Evolutionary conservation across 2,113 vertebrate species (phyloP).

Genomic region (Amblyopsis rosae): DNA sequence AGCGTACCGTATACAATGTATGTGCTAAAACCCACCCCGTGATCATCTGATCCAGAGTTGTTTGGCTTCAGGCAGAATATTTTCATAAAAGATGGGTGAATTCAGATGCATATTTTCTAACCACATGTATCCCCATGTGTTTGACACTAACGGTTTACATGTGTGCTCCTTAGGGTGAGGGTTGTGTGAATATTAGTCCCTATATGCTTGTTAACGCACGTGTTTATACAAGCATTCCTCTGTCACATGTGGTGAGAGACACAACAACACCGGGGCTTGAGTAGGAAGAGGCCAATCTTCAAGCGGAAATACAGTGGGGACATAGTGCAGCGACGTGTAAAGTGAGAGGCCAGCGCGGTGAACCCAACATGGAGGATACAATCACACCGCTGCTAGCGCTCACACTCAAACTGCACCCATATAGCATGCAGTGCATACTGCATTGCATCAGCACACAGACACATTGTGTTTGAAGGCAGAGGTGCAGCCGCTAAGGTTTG

Average conservation of each 20-base stretch:
- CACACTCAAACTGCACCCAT: too few species aligned
- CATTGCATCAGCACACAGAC: constrained; percentile 49
- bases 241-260: background rate
- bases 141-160: background rate
- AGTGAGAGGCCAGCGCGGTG: too few species aligned
- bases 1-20: background rate
- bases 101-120: background rate
- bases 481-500: background rate
- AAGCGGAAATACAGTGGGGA: too few species aligned
- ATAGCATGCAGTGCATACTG: too few species aligned
- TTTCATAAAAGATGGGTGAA: background rate
- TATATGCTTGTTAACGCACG: constrained; percentile 2
- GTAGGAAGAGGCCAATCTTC: too few species aligned
- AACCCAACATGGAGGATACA: too few species aligned
- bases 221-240: constrained; percentile 7
- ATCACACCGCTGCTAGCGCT: too few species aligned
- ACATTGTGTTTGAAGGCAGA: constrained; percentile 53
- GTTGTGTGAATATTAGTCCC: background rate
- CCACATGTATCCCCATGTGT: background rate
- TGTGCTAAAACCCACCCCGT: background rate
- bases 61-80: background rate
- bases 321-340: too few species aligned
- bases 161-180: background rate
- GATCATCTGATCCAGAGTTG: background rate
- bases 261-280: background rate